phyloP scores from a whole-genome alignment of 1,140 invertebrate species.

The Dendrolimus kikuchii region DNA sequence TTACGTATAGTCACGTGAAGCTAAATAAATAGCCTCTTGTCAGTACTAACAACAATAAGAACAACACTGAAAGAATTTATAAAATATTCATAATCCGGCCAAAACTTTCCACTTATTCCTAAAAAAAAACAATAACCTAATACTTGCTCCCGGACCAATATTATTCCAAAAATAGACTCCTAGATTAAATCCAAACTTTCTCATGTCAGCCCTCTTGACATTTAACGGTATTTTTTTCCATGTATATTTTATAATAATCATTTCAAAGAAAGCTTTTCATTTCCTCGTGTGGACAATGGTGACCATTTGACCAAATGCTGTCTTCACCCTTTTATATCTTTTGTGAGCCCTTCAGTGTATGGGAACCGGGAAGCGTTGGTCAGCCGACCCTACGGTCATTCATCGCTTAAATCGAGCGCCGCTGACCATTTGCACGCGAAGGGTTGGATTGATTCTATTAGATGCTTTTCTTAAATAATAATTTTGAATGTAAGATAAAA shows the following conservation, averaged over 20 bases:
- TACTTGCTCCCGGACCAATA: no score
- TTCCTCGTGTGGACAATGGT: constrained; percentile 13
- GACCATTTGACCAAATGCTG: constrained; percentile 67
- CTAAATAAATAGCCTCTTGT: no score
- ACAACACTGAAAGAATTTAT: no score
- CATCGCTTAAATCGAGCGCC: constrained; percentile 46
- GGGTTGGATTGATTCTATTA: no score
- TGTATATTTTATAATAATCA: neutral
- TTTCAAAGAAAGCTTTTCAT: constrained; percentile 1
- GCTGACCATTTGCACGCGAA: neutral
- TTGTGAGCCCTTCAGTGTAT: constrained; percentile 59
- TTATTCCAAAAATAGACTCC: neutral
- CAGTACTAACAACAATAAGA: no score
- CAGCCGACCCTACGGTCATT: constrained; percentile 26
- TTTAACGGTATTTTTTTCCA: constrained; percentile 42
- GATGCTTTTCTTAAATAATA: no score
- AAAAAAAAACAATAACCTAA: no score
- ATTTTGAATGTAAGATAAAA: no score
- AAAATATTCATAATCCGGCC: no score
- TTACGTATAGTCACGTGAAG: no score
- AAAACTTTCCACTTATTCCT: no score
- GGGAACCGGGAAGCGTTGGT: constrained; percentile 59
- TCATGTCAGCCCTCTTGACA: constrained; percentile 56
- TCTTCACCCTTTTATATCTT: constrained; percentile 63
- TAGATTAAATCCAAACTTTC: constrained; percentile 30